These are phyloP conservation scores for Bujurquina vittata DNA, from an alignment of 2,113 vertebrate species.

Conservation along the genomic window DNA sequence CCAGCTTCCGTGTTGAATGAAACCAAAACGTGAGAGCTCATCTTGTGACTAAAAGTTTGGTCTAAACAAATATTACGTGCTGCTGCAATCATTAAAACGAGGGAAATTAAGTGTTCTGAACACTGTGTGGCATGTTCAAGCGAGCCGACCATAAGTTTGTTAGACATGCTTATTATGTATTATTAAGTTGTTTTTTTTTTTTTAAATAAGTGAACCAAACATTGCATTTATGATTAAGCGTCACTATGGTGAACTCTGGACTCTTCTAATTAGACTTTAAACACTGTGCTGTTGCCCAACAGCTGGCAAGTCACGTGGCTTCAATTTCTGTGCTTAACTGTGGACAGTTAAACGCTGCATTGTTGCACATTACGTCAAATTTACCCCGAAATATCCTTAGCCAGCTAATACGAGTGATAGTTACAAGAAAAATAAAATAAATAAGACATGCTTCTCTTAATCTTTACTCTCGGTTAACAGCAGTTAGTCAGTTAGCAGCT, in stretches of 20 bases:
- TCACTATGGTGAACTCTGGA: background rate
- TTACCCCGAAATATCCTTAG: background rate
- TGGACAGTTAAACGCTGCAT: background rate
- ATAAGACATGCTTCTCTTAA: background rate
- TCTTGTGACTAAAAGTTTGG: background rate
- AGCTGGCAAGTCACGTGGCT: background rate
- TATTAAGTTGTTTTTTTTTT: background rate
- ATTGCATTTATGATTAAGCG: background rate
- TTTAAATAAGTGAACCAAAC: background rate
- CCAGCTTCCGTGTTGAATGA: background rate
- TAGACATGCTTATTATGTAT: background rate
- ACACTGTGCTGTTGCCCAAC: background rate
- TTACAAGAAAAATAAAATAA: background rate
- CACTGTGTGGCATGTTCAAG: background rate
- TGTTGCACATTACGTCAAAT: background rate
- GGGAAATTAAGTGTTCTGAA: background rate
- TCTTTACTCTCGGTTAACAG: background rate
- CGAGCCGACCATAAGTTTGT: too few relatives aligned
- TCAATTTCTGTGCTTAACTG: background rate
- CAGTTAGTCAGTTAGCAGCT: slow-evolving; percentile 22
- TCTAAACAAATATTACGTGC: too few relatives aligned
- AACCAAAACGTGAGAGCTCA: background rate
- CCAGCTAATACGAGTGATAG: background rate
- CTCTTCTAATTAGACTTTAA: background rate
- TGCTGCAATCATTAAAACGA: background rate